Base-by-base conservation (phyloP, 2,113 vertebrate species). In the Nymphicus hollandicus region DNA sequence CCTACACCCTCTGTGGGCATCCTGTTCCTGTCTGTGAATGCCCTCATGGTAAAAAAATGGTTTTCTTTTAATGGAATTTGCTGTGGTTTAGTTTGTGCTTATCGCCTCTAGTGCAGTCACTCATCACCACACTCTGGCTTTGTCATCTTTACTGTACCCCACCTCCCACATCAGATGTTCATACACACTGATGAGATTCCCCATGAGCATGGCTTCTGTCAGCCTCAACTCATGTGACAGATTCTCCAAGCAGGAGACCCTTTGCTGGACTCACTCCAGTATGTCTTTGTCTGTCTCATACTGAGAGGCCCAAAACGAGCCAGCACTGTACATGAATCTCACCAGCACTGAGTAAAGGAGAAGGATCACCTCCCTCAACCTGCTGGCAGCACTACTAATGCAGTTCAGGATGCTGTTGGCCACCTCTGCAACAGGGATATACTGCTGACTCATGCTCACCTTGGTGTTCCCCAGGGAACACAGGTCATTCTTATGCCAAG, bases 121-220 rank as follows among this genome's bases (percentile, higher is more conserved):
- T 81, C 5, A 3, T 11, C 11, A 37, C 22, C 5, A 10, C 9
- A 52, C 3, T 2, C 1, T 82, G 16, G 3, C 24, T 56, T 5
- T 83, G 24, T 61, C 44, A 52, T 78, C 33, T 81, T 72, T 72
- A 27, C 44, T 66, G 43, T 76, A 60, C 11, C 13, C 6, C 4
- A 28, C 23, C 6, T 71, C 13, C 43, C 20, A 49, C 12, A 11
- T 33, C 37, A 85, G 43, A 10, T 50, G 17, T 33, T 66, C 46
- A 4, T 8, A 41, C 52, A 55, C 3, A 12, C 22, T 46, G 17
- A 22, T 80, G 49, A 84, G n/a, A 44, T 56, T 84, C 24, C 11
- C 5, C 7, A 13, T 29, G 11, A 80, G 33, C 27, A 23, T 82
- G 50, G 5, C 13, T 46, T 89, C 22, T 81, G 17, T 76, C 25